phyloP scores from a whole-genome alignment of 2,113 vertebrate genomes.

The Cromileptes altivelis region DNA sequence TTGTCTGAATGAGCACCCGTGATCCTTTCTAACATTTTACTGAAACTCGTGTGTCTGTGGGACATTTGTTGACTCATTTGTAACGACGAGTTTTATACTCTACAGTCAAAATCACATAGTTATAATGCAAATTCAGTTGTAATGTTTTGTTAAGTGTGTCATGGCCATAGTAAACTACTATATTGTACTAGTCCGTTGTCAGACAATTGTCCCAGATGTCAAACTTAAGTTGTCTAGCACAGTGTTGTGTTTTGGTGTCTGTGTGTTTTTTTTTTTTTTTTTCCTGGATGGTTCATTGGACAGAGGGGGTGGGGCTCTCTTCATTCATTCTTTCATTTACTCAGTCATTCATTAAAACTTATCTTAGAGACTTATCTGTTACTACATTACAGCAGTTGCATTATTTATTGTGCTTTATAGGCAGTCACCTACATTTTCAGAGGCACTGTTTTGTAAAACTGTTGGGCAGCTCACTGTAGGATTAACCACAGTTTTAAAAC shows the following conservation, averaged over 20 bases:
- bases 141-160: not conserved
- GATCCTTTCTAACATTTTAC: not conserved
- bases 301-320: not conserved
- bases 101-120: not conserved
- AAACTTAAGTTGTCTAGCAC: not conserved
- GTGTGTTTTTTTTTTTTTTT: too few species aligned
- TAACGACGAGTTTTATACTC: not conserved
- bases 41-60: not conserved
- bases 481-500: not conserved
- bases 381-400: not conserved
- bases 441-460: not conserved
- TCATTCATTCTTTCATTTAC: not conserved
- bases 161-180: not conserved
- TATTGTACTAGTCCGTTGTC: not conserved
- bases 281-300: not conserved
- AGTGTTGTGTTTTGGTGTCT: not conserved
- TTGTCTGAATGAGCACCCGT: not conserved
- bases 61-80: not conserved
- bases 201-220: not conserved
- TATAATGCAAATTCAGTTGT: fast-evolving
- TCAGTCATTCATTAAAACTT: not conserved
- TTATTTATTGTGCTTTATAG: not conserved
- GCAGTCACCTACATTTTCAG: not conserved
- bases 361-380: not conserved
- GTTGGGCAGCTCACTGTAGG: too few species aligned